Conservation (phyloP, 1,140 invertebrate genomes). For the Agrilus planipennis region DNA sequence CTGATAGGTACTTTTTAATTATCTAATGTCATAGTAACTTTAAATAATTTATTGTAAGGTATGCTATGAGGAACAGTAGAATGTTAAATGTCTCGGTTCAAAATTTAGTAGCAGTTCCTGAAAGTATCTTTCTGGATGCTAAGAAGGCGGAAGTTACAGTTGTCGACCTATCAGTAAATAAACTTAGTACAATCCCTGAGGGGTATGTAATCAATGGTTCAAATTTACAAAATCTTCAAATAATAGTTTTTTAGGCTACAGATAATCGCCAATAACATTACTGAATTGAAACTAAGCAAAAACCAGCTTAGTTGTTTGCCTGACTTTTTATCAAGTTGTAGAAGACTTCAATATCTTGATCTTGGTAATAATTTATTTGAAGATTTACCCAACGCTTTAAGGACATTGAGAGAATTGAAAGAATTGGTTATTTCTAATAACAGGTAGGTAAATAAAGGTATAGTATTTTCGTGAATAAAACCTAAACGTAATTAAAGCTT, state of each 20-base stretch:
- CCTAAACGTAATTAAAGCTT: slow-evolving; percentile 6
- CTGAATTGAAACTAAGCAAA: slow-evolving; percentile 53
- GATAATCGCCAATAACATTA: slow-evolving; percentile 40
- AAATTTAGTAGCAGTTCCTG: slow-evolving; percentile 51
- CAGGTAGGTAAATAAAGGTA: slow-evolving; percentile 41
- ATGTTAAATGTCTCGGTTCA: slow-evolving; percentile 53
- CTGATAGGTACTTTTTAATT: slow-evolving; percentile 47
- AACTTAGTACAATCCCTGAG: slow-evolving; percentile 50
- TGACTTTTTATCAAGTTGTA: slow-evolving; percentile 50
- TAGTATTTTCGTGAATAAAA: slow-evolving; percentile 3
- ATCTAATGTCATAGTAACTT: not conserved
- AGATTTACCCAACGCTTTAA: slow-evolving; percentile 55
- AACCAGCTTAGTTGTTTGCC: slow-evolving; percentile 49
- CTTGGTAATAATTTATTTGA: slow-evolving; percentile 63
- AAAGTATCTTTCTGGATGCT: slow-evolving; percentile 58
- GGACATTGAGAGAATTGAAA: slow-evolving; percentile 49
- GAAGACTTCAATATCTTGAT: slow-evolving; percentile 57
- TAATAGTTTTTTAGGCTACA: slow-evolving; percentile 34
- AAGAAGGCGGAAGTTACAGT: slow-evolving; percentile 55
- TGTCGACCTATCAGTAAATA: slow-evolving; percentile 73
- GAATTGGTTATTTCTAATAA: slow-evolving; percentile 74
- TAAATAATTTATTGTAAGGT: slow-evolving; percentile 37
- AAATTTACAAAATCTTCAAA: not conserved
- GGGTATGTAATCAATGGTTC: slow-evolving; percentile 39
- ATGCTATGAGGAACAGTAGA: slow-evolving; percentile 59